Conservation (phyloP, 2,113 vertebrate genomes). For the Rattus rattus region DNA sequence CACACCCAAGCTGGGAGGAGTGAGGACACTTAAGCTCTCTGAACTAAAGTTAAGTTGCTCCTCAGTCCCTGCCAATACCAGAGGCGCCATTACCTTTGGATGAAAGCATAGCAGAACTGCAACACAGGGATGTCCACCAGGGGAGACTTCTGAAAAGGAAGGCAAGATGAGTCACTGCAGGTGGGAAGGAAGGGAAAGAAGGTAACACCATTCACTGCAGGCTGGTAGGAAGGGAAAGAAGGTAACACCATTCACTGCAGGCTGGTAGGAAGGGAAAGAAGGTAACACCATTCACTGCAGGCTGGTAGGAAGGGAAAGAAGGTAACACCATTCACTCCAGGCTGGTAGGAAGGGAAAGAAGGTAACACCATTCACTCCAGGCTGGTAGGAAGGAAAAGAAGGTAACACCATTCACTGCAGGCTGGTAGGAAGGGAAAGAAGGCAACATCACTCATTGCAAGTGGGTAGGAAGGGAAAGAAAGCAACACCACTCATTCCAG, state of each 20-base stretch:
- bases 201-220: neutral
- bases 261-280: no score
- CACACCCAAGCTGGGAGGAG: rapidly evolving
- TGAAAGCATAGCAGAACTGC: conserved; percentile 93
- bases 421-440: no score
- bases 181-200: neutral
- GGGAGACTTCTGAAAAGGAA: conserved; percentile 89
- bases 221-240: no score
- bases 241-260: no score
- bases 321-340: neutral
- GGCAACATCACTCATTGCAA: no score
- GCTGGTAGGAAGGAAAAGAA: neutral
- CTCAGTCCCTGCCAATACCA: neutral
- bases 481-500: neutral
- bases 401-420: neutral
- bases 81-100: conserved; percentile 89
- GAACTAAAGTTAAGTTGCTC: neutral
- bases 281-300: neutral
- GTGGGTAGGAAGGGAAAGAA: no score
- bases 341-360: conserved; percentile 29
- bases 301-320: conserved; percentile 44
- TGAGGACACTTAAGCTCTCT: neutral
- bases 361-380: neutral
- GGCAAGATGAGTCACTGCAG: conserved; percentile 2
- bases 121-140: conserved; percentile 95